Percentiles rank a stretch among this genome's conserved stretches.
phyloP scores from a whole-genome alignment of 2,113 vertebrate genomes.

The Lampris megalopsis region DNA sequence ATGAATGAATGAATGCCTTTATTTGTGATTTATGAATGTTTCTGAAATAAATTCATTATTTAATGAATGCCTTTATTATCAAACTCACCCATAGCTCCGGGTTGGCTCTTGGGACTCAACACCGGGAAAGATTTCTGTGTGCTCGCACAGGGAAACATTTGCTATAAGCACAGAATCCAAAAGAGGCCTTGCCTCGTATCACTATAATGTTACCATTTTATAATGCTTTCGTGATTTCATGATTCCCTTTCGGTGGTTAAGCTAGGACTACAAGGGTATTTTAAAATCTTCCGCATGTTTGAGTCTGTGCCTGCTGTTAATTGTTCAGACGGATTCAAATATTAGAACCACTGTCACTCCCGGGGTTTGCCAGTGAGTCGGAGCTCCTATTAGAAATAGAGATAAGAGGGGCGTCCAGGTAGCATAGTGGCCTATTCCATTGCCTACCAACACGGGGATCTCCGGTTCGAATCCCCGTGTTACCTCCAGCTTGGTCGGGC shows the following conservation, averaged over 20 bases:
- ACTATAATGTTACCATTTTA: neutral
- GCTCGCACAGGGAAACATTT: constrained; percentile 34
- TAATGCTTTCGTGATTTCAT: constrained; percentile 28
- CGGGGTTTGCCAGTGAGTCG: too few relatives aligned
- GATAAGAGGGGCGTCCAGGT: too few relatives aligned
- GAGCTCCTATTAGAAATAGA: neutral
- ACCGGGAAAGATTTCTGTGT: neutral
- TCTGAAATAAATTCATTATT: too few relatives aligned
- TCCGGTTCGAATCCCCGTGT: too few relatives aligned
- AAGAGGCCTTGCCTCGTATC: constrained; percentile 19
- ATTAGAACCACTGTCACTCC: too few relatives aligned
- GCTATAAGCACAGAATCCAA: constrained; percentile 43
- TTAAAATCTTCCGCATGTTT: constrained; percentile 41
- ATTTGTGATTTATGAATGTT: too few relatives aligned
- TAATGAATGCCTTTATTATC: too few relatives aligned
- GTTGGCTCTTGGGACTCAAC: neutral
- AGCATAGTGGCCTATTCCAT: too few relatives aligned
- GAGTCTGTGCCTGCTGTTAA: constrained; percentile 28
- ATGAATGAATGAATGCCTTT: too few relatives aligned
- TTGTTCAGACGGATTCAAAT: neutral
- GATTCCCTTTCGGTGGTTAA: constrained; percentile 33
- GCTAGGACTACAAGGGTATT: constrained; percentile 46
- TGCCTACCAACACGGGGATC: too few relatives aligned
- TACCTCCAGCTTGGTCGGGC: too few relatives aligned
- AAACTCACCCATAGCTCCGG: constrained; percentile 1